These are phyloP conservation scores for Mesochorus sp. DNA, from an alignment of 2,888 invertebrate genomes.

Conservation along the genomic window DNA sequence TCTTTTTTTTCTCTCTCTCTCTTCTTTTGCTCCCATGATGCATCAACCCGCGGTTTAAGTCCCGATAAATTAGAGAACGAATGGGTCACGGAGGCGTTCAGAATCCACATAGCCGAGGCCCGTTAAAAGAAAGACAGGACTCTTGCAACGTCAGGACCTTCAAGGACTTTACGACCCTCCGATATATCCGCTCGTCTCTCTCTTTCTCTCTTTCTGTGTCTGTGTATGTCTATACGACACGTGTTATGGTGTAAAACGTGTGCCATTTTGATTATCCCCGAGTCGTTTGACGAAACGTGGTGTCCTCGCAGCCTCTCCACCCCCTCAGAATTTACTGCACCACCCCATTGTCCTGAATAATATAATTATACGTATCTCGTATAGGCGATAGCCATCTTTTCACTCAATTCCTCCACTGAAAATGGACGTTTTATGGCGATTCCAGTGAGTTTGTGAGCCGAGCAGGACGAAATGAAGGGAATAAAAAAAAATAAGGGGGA, in stretches of 20 bases:
- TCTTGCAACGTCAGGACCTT: neutral
- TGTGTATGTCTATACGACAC: too few species aligned
- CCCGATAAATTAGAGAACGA: slow-evolving; percentile 49
- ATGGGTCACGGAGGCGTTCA: neutral
- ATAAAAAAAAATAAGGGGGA: neutral
- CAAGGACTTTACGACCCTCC: slow-evolving; percentile 9
- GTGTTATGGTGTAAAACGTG: slow-evolving; percentile 2
- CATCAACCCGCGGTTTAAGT: neutral
- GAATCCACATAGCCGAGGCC: neutral
- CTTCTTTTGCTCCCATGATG: neutral
- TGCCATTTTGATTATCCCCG: slow-evolving; percentile 1
- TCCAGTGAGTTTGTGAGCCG: neutral
- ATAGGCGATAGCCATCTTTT: neutral
- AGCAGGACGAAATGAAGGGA: neutral
- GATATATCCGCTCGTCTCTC: too few species aligned
- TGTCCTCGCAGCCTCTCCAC: neutral
- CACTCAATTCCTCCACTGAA: too few species aligned
- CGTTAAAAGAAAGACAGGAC: neutral
- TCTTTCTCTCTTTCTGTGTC: too few species aligned
- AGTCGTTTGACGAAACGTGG: neutral
- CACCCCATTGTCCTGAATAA: neutral
- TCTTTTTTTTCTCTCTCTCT: neutral
- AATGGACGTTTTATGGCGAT: neutral
- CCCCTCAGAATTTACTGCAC: too few species aligned
- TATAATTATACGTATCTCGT: slow-evolving; percentile 12